phyloP scores from a whole-genome alignment of 92 coral and sea anemone genomes.

The Anthopleura xanthogrammica region DNA sequence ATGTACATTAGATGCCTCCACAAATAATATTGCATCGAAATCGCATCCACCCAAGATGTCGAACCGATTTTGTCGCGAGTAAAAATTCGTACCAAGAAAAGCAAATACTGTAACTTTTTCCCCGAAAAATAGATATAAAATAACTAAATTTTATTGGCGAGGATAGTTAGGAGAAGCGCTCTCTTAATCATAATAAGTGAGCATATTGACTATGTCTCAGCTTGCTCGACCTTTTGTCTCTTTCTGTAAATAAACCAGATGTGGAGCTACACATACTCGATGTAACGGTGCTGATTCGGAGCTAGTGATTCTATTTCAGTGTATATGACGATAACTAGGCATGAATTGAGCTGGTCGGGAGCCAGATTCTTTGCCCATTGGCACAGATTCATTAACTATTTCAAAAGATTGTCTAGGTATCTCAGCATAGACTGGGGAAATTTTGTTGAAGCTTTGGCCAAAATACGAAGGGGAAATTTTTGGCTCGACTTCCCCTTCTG shows the following conservation, averaged over 20 bases:
- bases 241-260: constrained; percentile 4
- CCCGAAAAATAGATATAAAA: not conserved
- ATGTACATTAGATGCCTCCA: no score
- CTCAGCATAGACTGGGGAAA: not conserved
- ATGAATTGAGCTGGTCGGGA: not conserved
- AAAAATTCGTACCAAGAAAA: not conserved
- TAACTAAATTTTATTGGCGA: not conserved
- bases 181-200: not conserved
- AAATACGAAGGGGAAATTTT: constrained; percentile 6
- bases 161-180: not conserved
- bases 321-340: not conserved
- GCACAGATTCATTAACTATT: not conserved
- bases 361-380: not conserved
- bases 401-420: no score
- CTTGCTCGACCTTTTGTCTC: not conserved
- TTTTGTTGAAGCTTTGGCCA: not conserved
- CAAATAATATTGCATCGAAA: not conserved
- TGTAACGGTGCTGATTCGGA: constrained; percentile 26
- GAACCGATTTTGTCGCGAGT: not conserved
- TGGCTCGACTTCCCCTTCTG: not conserved
- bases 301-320: constrained; percentile 2
- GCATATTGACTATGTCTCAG: not conserved
- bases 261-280: not conserved
- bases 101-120: not conserved
- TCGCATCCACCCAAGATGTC: not conserved